Evolutionary conservation across 2,888 invertebrate species (phyloP), one percentile per base, ranked within the genome.

Genomic region (Drosophila limbata): DNA sequence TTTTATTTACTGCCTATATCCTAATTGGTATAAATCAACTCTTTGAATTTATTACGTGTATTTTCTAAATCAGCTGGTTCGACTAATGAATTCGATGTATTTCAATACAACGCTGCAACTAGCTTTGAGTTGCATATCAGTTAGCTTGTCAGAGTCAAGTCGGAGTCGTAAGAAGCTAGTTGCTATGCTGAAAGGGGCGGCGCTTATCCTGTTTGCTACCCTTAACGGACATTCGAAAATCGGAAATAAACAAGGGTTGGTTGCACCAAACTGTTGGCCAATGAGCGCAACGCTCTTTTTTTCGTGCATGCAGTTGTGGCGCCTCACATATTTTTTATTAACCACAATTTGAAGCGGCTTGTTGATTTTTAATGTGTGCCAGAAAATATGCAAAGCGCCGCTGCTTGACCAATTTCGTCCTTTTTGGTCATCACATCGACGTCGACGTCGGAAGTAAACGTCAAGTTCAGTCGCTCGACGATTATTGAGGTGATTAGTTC

Each of bases 401-500:
- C 19, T 57, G 73, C 69, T 84, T 85, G 84, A 76, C 81, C 86
- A 73, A 28, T 39, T 39, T n/a, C 67, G 37, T 57, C 47, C 61
- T 39, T 28, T 28, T 33, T 56, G 71, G 64, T 47, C 64, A 63
- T n/a, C n/a, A 31, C 50, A 6, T 45, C 51, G 25, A 19, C 33
- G 39, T 66, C 77, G 28, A 21, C 35, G 42, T 67, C 77, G 76
- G 70, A 80, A 85, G 81, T 80, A 57, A 57, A 62, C 37, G 37
- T 19, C 21, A 70, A 53, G 40, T 51, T 86, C 69, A 88, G 88
- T 88, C 77, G 67, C 67, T 83, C 60, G 62, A 40, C 76, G 81
- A 88, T 79, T 76, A 77, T 28, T 52, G 73, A 71, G 75, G 70
- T 71, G 86, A 77, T 84, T 79, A 81, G 84, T 80, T 61, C 69